A percentile compares a stretch with the other conserved stretches of the same genome.
These are phyloP conservation scores for Idris sp. DNA, from an alignment of 1,140 invertebrate genomes.

Conservation along the genomic window DNA sequence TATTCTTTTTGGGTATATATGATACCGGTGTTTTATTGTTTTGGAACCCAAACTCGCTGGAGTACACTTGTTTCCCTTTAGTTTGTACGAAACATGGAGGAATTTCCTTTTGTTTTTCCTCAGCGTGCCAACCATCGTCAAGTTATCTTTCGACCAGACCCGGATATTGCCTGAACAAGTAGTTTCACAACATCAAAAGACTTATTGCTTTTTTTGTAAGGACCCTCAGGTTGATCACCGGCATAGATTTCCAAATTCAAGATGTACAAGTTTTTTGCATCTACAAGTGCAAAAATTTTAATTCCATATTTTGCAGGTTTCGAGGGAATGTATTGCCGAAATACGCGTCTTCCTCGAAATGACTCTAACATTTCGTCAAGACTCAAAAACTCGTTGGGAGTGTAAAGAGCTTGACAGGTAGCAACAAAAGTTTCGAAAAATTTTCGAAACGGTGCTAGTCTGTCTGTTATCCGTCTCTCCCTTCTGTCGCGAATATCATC, in stretches of 20 bases:
- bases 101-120: conserved; percentile 4
- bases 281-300: conserved; percentile 64
- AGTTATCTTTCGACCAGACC: conserved; percentile 5
- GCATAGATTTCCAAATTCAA: conserved; percentile 64
- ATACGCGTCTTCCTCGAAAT: conserved; percentile 67
- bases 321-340: conserved; percentile 68
- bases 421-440: conserved; percentile 67
- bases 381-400: conserved; percentile 29
- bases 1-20: neutral
- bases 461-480: conserved; percentile 45
- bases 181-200: neutral
- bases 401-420: conserved; percentile 67
- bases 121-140: conserved; percentile 14
- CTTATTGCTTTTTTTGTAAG: conserved; percentile 7
- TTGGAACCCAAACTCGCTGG: neutral
- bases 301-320: conserved; percentile 75
- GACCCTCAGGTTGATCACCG: conserved; percentile 56
- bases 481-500: neutral
- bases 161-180: neutral
- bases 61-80: neutral
- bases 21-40: neutral
- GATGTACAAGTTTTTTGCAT: conserved; percentile 58
- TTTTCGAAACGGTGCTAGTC: conserved; percentile 67
- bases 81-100: neutral
- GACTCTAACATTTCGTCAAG: conserved; percentile 67